phyloP scores from a whole-genome alignment of 2,888 invertebrate genomes.

The Meteorus cinctellus region DNA sequence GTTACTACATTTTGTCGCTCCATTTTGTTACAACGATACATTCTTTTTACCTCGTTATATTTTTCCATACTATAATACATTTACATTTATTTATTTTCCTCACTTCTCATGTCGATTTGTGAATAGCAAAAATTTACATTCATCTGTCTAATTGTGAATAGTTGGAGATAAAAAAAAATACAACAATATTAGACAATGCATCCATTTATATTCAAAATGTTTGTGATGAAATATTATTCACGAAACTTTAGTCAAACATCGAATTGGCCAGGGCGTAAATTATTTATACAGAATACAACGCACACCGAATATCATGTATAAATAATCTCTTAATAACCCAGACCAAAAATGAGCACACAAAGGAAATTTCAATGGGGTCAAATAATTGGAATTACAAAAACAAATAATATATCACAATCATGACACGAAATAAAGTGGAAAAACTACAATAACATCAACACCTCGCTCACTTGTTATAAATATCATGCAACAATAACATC shows the following conservation, averaged over 20 bases:
- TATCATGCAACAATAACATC: background rate
- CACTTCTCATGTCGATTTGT: background rate
- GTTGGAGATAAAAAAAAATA: background rate
- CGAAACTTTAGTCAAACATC: background rate
- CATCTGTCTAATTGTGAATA: background rate
- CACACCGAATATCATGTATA: background rate
- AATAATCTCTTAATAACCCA: background rate
- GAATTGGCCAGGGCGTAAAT: no score
- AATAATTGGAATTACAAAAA: background rate
- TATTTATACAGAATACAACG: no score
- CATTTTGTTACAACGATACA: background rate
- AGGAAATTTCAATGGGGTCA: background rate
- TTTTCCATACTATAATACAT: background rate
- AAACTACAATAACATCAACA: background rate
- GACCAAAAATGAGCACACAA: background rate
- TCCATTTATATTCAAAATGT: background rate
- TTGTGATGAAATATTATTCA: background rate
- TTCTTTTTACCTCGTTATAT: background rate
- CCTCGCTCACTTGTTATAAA: background rate
- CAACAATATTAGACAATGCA: no score
- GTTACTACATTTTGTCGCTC: constrained; percentile 6
- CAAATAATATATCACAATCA: background rate
- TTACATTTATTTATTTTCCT: background rate
- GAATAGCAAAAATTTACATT: background rate
- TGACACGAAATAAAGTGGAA: background rate